phyloP scores from a whole-genome alignment of 1,140 invertebrate species.

The Anoplolepis gracilipes region DNA sequence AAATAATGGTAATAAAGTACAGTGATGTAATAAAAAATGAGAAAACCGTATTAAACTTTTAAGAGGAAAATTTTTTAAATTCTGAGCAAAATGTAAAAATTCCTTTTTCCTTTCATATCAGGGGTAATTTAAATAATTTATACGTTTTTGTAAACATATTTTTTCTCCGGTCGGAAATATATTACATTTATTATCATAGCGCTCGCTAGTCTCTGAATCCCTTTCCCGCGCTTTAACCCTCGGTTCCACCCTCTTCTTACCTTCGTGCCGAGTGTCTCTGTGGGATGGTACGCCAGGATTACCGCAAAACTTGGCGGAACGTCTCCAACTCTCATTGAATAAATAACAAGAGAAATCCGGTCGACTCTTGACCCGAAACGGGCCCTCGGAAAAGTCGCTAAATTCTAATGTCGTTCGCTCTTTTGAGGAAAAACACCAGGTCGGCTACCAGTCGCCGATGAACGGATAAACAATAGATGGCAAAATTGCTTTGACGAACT shows the following conservation, averaged over 20 bases:
- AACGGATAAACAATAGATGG: conserved; percentile 28
- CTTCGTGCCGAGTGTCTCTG: background rate
- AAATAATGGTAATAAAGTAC: too few relatives aligned
- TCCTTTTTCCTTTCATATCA: conserved; percentile 3
- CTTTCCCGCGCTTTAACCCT: conserved; percentile 44
- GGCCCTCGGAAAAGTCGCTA: conserved; percentile 32
- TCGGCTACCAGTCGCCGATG: background rate
- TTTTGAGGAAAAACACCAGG: background rate
- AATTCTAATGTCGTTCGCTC: background rate
- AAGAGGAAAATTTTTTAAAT: background rate
- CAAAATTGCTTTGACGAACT: conserved; percentile 37
- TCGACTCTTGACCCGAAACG: conserved; percentile 62
- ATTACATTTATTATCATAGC: conserved; percentile 50
- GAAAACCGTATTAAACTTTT: background rate
- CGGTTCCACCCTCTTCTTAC: conserved; percentile 13
- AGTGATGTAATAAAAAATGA: too few relatives aligned
- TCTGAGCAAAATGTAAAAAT: conserved; percentile 6
- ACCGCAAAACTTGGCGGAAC: conserved; percentile 65
- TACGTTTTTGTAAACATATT: conserved; percentile 46
- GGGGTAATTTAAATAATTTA: conserved; percentile 9
- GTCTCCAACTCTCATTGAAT: conserved; percentile 70
- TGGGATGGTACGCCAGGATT: conserved; percentile 53
- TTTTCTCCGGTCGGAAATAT: conserved; percentile 44
- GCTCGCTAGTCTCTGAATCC: conserved; percentile 4
- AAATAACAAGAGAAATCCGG: conserved; percentile 69